Evolutionary conservation across 1,140 invertebrate species (phyloP), one percentile per base, ranked within the genome.

Genomic region (Drosophila guanche): DNA sequence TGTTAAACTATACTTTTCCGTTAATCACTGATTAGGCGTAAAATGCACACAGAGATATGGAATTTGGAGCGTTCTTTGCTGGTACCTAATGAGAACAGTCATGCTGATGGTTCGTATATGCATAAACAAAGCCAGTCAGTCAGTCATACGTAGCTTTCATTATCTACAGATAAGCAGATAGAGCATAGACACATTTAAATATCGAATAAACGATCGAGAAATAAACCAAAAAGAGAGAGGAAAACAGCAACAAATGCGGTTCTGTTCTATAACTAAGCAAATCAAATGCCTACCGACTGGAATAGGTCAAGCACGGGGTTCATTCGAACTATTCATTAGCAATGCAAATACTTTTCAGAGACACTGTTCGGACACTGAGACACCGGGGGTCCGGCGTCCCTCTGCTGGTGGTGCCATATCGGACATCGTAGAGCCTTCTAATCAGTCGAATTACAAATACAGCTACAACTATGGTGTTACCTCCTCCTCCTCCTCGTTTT

Each of bases 261-360:
- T 43, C 48, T 56, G 12, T 12, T 8, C 33, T 12, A n/a, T 41
- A 58, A 29, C 22, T 16, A 41, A 20, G 40, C 29, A 33, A 71
- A 60, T 51, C 16, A 69, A 69, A 45, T 48, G 27, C 10, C 10
- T 4, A 8, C 25, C 37, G 42, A 45, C 42, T 51, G 25, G 57
- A 75, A 52, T 47, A 63, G 68, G 58, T 83, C 79, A 75, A 71
- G 27, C 58, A 59, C 47, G 52, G 79, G 73, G 56, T 76, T 71
- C 37, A 51, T 12, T 12, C 50, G 23, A 20, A 12, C 29, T 40
- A 50, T 50, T 42, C 53, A 85, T 84, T 84, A 73, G 76, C 67
- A 85, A 79, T 70, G 73, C 67, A 76, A 65, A 68, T 59, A 45
- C 37, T 52, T 52, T 60, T 45, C 41, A 46, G 40, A 43, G 55